Percentiles rank a stretch among this genome's conserved stretches.
phyloP scores from a whole-genome alignment of 2,797 vertebrate species.

The Clamator glandarius region DNA sequence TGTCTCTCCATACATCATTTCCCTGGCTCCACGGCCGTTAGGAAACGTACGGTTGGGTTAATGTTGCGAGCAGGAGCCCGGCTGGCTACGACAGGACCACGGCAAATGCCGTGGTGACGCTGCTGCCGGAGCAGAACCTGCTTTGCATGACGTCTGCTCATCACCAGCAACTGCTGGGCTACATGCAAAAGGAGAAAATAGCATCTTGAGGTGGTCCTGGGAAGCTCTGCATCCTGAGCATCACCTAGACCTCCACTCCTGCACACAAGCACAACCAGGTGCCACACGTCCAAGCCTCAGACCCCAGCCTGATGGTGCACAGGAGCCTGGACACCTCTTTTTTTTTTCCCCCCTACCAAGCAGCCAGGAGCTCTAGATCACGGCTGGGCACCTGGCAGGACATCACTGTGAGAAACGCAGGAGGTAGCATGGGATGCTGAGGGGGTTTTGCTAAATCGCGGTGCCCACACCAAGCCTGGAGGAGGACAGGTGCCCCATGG shows the following conservation, averaged over 20 bases:
- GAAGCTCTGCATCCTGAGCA: not conserved
- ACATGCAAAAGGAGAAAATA: rapidly evolving
- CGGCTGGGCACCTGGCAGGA: rapidly evolving
- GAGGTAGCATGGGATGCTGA: rapidly evolving
- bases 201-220: not conserved
- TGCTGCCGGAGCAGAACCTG: not conserved
- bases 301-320: not conserved
- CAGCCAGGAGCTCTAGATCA: rapidly evolving
- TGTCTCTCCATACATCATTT: constrained; percentile 20
- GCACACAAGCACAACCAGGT: not conserved
- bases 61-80: rapidly evolving
- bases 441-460: not conserved
- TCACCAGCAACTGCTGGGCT: rapidly evolving
- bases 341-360: not conserved
- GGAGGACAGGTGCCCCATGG: not conserved
- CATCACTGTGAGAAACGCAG: not conserved
- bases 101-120: rapidly evolving
- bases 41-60: not conserved
- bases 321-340: not conserved
- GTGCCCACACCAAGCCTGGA: not conserved
- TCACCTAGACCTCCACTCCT: not conserved
- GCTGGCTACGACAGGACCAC: rapidly evolving
- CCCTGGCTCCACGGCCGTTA: not conserved
- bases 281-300: not conserved
- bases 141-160: not conserved